Evolutionary conservation across 2,113 vertebrate species (phyloP), one percentile per base, ranked within the genome.

Genomic region (Dolichotis patagonum): DNA sequence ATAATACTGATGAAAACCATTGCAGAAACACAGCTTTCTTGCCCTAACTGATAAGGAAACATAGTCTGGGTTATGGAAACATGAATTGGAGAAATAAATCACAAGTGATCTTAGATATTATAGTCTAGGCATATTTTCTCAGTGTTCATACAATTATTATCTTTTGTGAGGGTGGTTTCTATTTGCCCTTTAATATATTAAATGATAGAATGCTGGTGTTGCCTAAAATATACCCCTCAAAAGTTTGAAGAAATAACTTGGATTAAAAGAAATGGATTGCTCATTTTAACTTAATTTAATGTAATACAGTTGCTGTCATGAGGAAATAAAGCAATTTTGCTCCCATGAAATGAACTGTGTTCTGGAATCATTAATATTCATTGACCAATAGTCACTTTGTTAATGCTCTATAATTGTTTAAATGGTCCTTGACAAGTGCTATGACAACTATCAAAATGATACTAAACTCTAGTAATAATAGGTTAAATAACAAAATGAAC

Each of bases 401-500:
- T 73, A 38, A 41, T 95, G 43, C 28, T 85, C 58, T 91, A 26
- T 69, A 78, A 60, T 85, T 60, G 17, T 78, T 91, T 80, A 91
- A 91, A 86, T 10, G 83, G 41, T 75, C 32, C n/a, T 85, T 75
- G 49, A 94, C 46, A 88, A 94, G 77, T 81, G 52, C 32, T 85
- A 32, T 16, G 35, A 35, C 60, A 75, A 24, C 93, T 82, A 80
- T 84, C 9, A 77, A 91, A 88, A 85, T 58, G 77, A 13, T 46
- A 65, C 6, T 82, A 67, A 77, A 71, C 14, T 78, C 54, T 85
- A 63, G 41, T n/a, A 93, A 81, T 81, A 43, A 80, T 19, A 52
- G 20, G 17, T 67, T 90, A 95, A 93, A 84, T 20, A 86, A 77
- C 49, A 54, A 38, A 88, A 95, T 67, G 49, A 90, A 75, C 84